phyloP scores from a whole-genome alignment of 2,113 vertebrate species.

The Prietella phreatophila region DNA sequence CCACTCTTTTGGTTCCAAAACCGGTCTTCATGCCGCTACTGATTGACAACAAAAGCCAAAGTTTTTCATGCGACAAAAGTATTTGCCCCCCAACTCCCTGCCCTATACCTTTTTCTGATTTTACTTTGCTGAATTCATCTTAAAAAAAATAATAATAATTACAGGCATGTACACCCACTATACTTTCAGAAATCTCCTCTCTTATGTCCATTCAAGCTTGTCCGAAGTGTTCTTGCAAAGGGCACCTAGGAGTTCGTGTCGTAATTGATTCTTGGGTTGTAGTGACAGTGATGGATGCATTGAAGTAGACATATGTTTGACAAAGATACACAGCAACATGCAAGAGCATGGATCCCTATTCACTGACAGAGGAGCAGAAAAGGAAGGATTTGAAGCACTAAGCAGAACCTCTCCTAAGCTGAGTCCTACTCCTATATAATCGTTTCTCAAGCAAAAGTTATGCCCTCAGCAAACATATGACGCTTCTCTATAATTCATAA shows the following conservation, averaged over 20 bases:
- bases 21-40: not conserved
- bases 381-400: not conserved
- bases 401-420: not conserved
- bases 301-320: constrained; percentile 38
- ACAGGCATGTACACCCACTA: not conserved
- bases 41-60: not conserved
- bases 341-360: constrained; percentile 20
- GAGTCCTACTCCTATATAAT: not conserved
- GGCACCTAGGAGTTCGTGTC: constrained; percentile 28
- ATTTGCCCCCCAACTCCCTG: not conserved
- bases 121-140: not conserved
- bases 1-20: not conserved
- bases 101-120: not conserved
- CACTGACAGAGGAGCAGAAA: constrained; percentile 5
- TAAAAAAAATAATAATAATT: not conserved
- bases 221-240: constrained; percentile 29
- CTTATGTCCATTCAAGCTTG: not conserved
- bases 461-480: not conserved
- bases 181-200: not conserved
- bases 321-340: constrained; percentile 21
- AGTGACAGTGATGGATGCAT: constrained; percentile 33
- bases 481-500: constrained; percentile 16
- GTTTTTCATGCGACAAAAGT: not conserved
- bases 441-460: not conserved
- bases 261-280: constrained; percentile 47